Conservation (phyloP, 1,140 invertebrate species). For the Lycorma delicatula region DNA sequence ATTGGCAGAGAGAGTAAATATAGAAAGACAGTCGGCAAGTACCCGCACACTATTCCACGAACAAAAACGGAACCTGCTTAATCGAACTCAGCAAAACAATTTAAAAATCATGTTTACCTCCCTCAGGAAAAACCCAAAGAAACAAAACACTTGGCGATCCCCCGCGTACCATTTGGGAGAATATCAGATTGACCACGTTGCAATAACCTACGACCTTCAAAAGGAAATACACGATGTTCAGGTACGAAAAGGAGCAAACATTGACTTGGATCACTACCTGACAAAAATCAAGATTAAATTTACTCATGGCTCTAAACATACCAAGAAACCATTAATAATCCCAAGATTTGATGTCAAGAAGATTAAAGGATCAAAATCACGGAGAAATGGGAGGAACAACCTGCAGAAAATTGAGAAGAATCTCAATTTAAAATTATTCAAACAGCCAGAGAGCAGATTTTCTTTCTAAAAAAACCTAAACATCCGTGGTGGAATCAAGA, state of each 20-base stretch:
- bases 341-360: background rate
- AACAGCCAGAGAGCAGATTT: too few species aligned
- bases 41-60: too few species aligned
- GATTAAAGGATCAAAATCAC: background rate
- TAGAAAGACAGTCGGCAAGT: too few species aligned
- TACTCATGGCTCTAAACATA: background rate
- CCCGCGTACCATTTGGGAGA: background rate
- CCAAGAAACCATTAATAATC: background rate
- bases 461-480: too few species aligned
- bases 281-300: background rate
- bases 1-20: too few species aligned
- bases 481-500: too few species aligned
- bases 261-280: background rate
- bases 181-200: background rate
- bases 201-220: background rate
- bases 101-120: background rate
- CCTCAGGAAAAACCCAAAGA: background rate
- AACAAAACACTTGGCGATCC: background rate
- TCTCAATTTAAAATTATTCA: too few species aligned
- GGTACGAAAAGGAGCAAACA: background rate
- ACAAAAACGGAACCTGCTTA: background rate
- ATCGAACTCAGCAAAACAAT: background rate
- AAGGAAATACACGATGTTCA: background rate
- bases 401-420: too few species aligned
- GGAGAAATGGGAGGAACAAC: too few species aligned